These are phyloP conservation scores for Lepidocyrtinus sp. DNA, from an alignment of 2,888 invertebrate species.

Conservation along the genomic window DNA sequence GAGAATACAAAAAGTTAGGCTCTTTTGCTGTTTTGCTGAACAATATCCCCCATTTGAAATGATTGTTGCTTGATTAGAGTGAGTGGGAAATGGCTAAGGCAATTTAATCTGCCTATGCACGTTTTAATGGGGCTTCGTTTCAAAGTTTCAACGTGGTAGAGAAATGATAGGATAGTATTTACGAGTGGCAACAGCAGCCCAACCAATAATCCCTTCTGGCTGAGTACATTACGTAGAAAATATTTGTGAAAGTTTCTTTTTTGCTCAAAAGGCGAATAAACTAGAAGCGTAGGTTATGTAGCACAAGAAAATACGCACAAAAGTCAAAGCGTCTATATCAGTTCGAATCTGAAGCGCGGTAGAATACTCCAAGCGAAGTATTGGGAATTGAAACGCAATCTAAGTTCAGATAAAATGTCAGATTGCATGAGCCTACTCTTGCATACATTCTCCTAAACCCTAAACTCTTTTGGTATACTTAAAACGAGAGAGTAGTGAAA, in stretches of 20 bases:
- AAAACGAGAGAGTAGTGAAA: not conserved
- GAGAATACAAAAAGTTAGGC: no score
- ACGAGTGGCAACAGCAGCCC: not conserved
- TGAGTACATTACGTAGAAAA: not conserved
- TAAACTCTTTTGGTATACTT: no score
- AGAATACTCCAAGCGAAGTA: no score
- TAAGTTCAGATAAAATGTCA: no score
- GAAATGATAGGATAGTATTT: no score
- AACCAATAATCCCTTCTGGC: not conserved
- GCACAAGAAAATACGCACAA: not conserved
- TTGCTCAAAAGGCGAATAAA: slow-evolving; percentile 50
- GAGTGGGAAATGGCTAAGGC: no score
- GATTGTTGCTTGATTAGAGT: not conserved
- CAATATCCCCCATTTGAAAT: no score
- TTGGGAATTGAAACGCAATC: no score
- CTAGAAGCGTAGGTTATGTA: slow-evolving; percentile 7
- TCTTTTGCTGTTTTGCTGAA: no score
- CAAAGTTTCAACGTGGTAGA: not conserved
- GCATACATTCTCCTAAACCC: no score
- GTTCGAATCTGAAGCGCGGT: no score
- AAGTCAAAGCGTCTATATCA: not conserved
- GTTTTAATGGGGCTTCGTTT: not conserved
- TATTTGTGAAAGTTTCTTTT: slow-evolving; percentile 51
- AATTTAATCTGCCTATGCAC: not conserved
- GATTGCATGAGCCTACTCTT: no score